Base-by-base conservation (phyloP, 2,888 invertebrate species). In the Harpalus rubripes region DNA sequence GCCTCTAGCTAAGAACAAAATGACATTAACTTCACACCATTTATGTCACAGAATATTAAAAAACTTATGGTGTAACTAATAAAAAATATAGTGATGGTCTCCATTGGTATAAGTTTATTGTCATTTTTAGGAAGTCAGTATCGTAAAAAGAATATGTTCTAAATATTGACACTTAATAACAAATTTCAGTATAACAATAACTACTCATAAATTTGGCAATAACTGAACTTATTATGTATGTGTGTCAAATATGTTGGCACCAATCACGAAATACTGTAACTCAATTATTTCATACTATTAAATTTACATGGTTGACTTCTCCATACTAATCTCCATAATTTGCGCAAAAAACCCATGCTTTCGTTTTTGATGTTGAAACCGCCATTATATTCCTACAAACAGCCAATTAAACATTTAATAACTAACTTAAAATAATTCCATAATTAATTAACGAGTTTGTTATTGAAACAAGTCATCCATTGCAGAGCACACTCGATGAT, bases 381-480 rank as follows among this genome's bases (percentile, higher is more conserved):
- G 18, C 72, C 16, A 74, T 41, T 74, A 74, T 26, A 56, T 78
- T 32, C 56, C 12, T 78, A 78, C 78, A 78, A 78, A 78, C 32
- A 78, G 78, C 22, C 78, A 78, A 78, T 78, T 78, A 78, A 78
- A 58, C 58, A 78, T 78, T 76, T 78, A 78, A 78, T 78, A 59
- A 78, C 58, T 26, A 58, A 56, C 56, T 59, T 78, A 78, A 78
- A 78, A 78, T 78, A 32, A 78, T 78, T 78, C 78, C 58, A 78
- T 78, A 78, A 56, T 78, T 56, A 78, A 78, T 78, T 78, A 56
- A 39, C 26, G 59, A 56, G 58, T 59, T 78, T 78, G 78, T 78
- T 58, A 78, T 59, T 58, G 59, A 74, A 44, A 16, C 44, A 74
- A 74, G 22, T 41, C 41, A 41, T 41, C 72, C 68, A 26, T 68